phyloP scores from a whole-genome alignment of 1,140 invertebrate species.

The Euura lappo region DNA sequence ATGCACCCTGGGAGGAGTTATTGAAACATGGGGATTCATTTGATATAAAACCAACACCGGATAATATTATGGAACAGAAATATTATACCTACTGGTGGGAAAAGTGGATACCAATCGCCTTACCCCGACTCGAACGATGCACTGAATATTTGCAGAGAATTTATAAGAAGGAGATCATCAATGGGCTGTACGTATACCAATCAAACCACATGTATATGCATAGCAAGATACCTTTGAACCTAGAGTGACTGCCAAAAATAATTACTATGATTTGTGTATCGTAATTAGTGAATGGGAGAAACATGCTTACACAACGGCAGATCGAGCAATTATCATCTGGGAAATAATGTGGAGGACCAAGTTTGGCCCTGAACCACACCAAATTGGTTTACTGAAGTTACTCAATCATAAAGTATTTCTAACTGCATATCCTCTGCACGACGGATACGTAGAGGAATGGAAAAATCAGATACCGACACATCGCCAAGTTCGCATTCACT shows the following conservation, averaged over 20 bases:
- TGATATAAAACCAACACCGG: background rate
- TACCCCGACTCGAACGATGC: background rate
- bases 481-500: constrained; percentile 10
- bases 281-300: background rate
- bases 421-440: constrained; percentile 71
- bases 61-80: constrained; percentile 1
- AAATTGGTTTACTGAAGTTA: constrained; percentile 66
- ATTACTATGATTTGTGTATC: no score
- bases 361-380: constrained; percentile 31
- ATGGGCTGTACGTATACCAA: background rate
- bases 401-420: constrained; percentile 62
- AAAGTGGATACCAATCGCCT: background rate
- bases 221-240: no score
- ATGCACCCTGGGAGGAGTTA: background rate
- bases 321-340: constrained; percentile 35
- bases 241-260: no score
- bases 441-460: constrained; percentile 55
- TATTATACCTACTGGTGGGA: constrained; percentile 1
- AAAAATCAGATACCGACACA: constrained; percentile 49
- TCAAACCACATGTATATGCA: background rate
- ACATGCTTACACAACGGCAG: constrained; percentile 27
- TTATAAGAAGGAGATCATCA: background rate
- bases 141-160: background rate
- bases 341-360: constrained; percentile 31
- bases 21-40: background rate